Percentiles rank a stretch among this genome's conserved stretches.
Evolutionary conservation across 2,113 vertebrate species (phyloP).

Genomic region (Oryzias woworae): DNA sequence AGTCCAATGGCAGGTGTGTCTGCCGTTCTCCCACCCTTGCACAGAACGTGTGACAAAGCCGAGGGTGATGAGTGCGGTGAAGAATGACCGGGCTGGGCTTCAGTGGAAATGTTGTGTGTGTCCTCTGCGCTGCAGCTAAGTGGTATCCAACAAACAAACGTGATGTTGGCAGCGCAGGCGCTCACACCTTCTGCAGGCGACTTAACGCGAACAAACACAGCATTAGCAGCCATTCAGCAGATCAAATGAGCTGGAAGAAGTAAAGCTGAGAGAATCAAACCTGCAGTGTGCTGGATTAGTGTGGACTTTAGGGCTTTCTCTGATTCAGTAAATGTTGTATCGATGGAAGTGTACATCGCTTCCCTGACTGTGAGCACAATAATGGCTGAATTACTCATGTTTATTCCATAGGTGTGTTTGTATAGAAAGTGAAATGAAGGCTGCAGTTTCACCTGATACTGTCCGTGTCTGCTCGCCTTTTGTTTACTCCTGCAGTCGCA

Average conservation of each 20-base stretch:
- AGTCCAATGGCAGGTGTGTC: not conserved
- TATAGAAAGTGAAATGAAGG: constrained; percentile 13
- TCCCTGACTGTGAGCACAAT: not conserved
- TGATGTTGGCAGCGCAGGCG: constrained; percentile 18
- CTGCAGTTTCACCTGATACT: constrained; percentile 15
- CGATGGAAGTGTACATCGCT: not conserved
- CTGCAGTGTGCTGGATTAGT: constrained; percentile 2
- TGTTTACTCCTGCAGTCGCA: not conserved
- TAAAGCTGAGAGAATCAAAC: not conserved
- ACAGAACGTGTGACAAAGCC: not conserved
- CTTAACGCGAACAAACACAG: constrained; percentile 14
- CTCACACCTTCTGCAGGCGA: constrained; percentile 25
- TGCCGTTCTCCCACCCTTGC: not conserved
- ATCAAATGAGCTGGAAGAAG: constrained; percentile 35
- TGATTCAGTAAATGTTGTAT: not conserved
- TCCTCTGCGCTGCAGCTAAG: not conserved
- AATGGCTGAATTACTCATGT: constrained; percentile 11
- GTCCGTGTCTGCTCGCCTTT: not conserved
- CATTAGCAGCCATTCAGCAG: constrained; percentile 36
- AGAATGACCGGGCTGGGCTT: not conserved
- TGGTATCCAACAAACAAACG: constrained; percentile 46
- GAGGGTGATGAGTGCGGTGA: not conserved
- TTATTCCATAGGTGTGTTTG: constrained; percentile 14
- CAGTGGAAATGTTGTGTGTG: not conserved
- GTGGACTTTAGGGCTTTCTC: not conserved